phyloP scores from a whole-genome alignment of 2,888 invertebrate species.

The Drosophila paranaensis region DNA sequence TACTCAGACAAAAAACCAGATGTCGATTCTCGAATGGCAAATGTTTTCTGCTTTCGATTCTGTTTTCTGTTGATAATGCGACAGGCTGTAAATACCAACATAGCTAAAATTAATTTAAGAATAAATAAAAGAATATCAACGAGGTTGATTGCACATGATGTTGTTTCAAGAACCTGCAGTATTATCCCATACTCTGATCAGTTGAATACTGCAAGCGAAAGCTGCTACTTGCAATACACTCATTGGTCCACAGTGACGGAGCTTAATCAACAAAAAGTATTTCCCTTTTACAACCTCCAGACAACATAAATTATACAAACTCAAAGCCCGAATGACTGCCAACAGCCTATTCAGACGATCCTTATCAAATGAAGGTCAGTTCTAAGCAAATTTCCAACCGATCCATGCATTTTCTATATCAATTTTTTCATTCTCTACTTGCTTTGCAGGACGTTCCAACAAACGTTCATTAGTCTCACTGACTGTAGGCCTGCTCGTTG shows the following conservation, averaged over 20 bases:
- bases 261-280: too few species aligned
- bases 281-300: too few species aligned
- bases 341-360: too few species aligned
- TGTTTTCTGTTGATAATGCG: slow-evolving; percentile 30
- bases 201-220: not conserved
- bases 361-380: too few species aligned
- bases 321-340: too few species aligned
- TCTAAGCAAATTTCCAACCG: too few species aligned
- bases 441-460: slow-evolving; percentile 84
- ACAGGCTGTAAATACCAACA: not conserved
- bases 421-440: too few species aligned
- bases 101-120: not conserved
- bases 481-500: slow-evolving; percentile 83
- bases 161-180: too few species aligned
- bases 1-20: slow-evolving; percentile 17
- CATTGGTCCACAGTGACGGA: not conserved
- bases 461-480: slow-evolving; percentile 83
- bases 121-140: not conserved
- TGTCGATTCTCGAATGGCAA: slow-evolving; percentile 18
- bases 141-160: not conserved
- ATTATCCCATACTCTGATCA: not conserved
- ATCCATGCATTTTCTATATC: too few species aligned
- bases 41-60: not conserved
- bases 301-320: too few species aligned
- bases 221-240: not conserved